Evolutionary conservation across 2,888 invertebrate species (phyloP).

Genomic region (Anarsia innoxiella): DNA sequence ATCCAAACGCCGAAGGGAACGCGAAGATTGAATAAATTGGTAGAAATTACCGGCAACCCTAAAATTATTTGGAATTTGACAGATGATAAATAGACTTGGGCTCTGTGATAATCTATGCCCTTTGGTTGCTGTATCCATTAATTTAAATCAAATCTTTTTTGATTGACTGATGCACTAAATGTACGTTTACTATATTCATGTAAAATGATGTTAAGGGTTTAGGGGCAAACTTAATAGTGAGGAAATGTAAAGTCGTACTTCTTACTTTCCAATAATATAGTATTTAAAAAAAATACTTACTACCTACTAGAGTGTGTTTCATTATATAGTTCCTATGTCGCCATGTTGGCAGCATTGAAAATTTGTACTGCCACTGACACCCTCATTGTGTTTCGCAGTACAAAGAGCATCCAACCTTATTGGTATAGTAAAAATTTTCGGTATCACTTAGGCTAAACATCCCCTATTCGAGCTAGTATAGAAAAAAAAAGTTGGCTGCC

Average conservation of each 20-base stretch:
- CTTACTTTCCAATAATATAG: neutral
- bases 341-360: too few relatives aligned
- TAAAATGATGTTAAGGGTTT: neutral
- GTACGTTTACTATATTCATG: neutral
- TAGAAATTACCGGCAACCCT: conserved; percentile 6
- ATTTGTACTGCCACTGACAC: too few relatives aligned
- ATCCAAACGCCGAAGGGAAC: conserved; percentile 6
- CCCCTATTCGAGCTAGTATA: too few relatives aligned
- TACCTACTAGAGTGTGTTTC: too few relatives aligned
- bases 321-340: neutral
- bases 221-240: neutral
- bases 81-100: conserved; percentile 7
- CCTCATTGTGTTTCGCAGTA: too few relatives aligned
- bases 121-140: conserved; percentile 5
- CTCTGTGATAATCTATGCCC: conserved; percentile 7
- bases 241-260: neutral
- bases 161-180: neutral
- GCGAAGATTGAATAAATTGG: conserved; percentile 5
- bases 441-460: too few relatives aligned
- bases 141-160: conserved; percentile 8
- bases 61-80: conserved; percentile 7
- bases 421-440: too few relatives aligned
- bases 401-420: too few relatives aligned
- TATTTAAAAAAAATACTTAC: neutral
- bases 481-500: too few relatives aligned